Percentiles rank a stretch among this genome's conserved stretches.
Conservation (phyloP, 53 echinoderm and acorn worm genomes). For the Paracentrotus lividus region DNA sequence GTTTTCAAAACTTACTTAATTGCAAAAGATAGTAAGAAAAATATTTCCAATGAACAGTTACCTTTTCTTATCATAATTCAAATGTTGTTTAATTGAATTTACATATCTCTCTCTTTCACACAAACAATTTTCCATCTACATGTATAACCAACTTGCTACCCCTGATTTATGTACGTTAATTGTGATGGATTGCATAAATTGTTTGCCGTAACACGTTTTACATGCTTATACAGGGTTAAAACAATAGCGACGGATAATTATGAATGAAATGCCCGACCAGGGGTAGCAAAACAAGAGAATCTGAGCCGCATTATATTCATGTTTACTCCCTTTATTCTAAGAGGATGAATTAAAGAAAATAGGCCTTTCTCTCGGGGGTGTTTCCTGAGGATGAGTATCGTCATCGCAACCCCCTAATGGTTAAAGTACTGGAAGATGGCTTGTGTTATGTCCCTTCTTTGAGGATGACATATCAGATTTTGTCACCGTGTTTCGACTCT, state of each 20-base stretch:
- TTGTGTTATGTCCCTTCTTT: background rate
- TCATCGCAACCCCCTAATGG: background rate
- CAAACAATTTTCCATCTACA: no score
- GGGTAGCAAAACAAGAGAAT: background rate
- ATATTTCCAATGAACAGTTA: no score
- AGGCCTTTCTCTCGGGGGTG: background rate
- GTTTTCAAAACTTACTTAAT: no score
- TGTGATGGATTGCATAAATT: background rate
- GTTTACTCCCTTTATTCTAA: slow-evolving; percentile 6
- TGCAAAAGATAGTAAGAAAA: no score
- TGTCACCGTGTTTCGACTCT: background rate
- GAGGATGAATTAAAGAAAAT: slow-evolving; percentile 7
- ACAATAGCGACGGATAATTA: slow-evolving; percentile 30
- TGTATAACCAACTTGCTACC: no score
- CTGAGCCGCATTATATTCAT: background rate
- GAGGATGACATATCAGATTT: slow-evolving; percentile 32
- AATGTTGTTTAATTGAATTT: background rate
- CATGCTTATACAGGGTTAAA: slow-evolving; percentile 42
- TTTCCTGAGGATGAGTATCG: slow-evolving; percentile 8
- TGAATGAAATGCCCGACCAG: slow-evolving; percentile 24
- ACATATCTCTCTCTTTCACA: no score
- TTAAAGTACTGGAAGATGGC: background rate
- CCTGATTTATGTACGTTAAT: no score
- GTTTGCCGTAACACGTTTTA: background rate
- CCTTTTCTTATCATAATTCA: no score